A percentile compares a stretch with the other conserved stretches of the same genome.
Conservation (phyloP, 1,140 invertebrate genomes). For the Aphelenchoides fujianensis region DNA sequence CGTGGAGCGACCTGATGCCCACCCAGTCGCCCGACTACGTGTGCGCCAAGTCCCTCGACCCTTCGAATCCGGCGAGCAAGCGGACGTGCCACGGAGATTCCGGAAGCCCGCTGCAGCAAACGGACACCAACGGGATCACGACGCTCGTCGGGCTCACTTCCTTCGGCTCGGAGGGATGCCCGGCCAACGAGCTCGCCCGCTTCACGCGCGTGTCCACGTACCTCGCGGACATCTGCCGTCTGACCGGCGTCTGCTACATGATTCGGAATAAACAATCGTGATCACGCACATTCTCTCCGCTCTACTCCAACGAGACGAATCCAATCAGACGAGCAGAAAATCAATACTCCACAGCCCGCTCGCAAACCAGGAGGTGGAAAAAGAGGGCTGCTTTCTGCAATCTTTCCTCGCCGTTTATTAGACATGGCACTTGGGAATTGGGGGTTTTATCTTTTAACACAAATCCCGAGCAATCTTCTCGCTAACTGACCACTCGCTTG, state of each 20-base stretch:
- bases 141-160: slow-evolving; percentile 40
- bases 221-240: slow-evolving; percentile 20
- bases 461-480: too few species aligned
- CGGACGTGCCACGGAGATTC: slow-evolving; percentile 39
- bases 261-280: too few species aligned
- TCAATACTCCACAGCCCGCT: too few species aligned
- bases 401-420: too few species aligned
- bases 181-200: slow-evolving; percentile 36
- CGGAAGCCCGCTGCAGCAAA: slow-evolving; percentile 32
- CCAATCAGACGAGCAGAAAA: too few species aligned
- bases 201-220: slow-evolving; percentile 28
- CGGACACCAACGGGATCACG: slow-evolving; percentile 23
- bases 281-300: too few species aligned
- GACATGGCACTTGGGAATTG: too few species aligned
- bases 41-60: slow-evolving; percentile 35
- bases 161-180: slow-evolving; percentile 38
- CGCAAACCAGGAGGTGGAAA: too few species aligned
- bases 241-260: slow-evolving; percentile 30
- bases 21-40: slow-evolving; percentile 24
- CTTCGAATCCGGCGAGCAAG: slow-evolving; percentile 6
- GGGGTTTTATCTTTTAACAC: too few species aligned
- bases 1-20: slow-evolving; percentile 31
- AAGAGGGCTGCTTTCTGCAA: too few species aligned
- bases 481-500: too few species aligned
- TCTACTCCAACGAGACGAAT: too few species aligned